These are phyloP conservation scores for Myopa tessellatipennis DNA, from an alignment of 2,888 invertebrate species.

Conservation along the genomic window DNA sequence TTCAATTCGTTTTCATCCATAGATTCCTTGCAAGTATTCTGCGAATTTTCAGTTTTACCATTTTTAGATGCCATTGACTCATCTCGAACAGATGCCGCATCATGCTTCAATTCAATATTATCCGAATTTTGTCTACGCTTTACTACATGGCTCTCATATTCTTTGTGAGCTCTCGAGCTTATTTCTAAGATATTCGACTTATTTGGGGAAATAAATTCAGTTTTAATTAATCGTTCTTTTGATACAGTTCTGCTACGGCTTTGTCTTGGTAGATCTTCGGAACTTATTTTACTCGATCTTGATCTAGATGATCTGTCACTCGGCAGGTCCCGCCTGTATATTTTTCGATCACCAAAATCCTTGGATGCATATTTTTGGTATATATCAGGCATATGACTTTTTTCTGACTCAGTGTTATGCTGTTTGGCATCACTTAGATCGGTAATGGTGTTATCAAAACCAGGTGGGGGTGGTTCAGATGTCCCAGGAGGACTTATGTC, in stretches of 20 bases:
- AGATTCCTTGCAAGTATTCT: slow-evolving; percentile 33
- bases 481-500: slow-evolving; percentile 41
- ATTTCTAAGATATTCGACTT: slow-evolving; percentile 7
- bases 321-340: neutral
- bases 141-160: slow-evolving; percentile 30
- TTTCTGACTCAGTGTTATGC: slow-evolving; percentile 1
- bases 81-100: neutral
- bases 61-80: slow-evolving; percentile 11
- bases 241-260: slow-evolving; percentile 27
- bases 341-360: slow-evolving; percentile 41
- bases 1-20: slow-evolving; percentile 51
- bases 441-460: slow-evolving; percentile 55
- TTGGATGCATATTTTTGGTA: slow-evolving; percentile 48
- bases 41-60: slow-evolving; percentile 14
- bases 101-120: slow-evolving; percentile 11
- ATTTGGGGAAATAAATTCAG: slow-evolving; percentile 10
- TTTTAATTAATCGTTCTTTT: slow-evolving; percentile 9
- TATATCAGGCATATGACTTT: slow-evolving; percentile 42
- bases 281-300: slow-evolving; percentile 17
- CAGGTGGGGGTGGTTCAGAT: slow-evolving; percentile 59
- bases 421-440: neutral
- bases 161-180: slow-evolving; percentile 16
- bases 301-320: slow-evolving; percentile 24
- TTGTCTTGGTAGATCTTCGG: neutral
- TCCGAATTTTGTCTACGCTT: slow-evolving; percentile 28